Evolutionary conservation across 2,113 vertebrate genomes (phyloP).

Genomic region (Gopherus evgoodei): DNA sequence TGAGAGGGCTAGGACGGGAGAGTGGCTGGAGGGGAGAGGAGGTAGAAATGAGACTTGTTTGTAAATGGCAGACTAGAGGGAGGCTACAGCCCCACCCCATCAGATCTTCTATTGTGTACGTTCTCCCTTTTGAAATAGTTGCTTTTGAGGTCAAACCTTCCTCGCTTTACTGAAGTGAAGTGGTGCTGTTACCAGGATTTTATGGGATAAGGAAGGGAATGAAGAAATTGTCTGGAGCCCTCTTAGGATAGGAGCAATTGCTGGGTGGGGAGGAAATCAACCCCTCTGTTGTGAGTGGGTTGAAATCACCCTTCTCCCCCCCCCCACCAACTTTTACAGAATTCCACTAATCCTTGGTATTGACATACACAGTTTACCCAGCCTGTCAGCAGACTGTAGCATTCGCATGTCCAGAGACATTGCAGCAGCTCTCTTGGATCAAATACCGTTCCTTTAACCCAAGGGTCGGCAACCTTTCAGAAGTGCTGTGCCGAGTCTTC

Average conservation of each 20-base stretch:
- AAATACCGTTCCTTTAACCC: not conserved
- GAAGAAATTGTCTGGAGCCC: not conserved
- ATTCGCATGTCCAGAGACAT: not conserved
- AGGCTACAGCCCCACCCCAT: not conserved
- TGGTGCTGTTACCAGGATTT: not conserved
- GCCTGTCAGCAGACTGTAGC: accelerated
- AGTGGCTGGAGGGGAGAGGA: not conserved
- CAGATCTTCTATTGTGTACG: not conserved
- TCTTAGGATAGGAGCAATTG: not conserved
- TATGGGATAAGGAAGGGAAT: not conserved
- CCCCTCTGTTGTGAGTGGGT: not conserved
- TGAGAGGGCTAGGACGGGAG: not conserved
- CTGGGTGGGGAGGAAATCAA: not conserved
- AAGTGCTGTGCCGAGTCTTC: too few species aligned
- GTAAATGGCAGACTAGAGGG: not conserved
- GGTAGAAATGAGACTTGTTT: not conserved
- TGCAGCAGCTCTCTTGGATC: accelerated
- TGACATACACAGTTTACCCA: not conserved
- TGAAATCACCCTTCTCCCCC: not conserved
- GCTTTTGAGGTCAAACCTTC: not conserved
- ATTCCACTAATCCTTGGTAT: too few species aligned
- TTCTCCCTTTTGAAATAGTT: not conserved
- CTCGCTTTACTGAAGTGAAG: not conserved
- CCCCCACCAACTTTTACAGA: not conserved
- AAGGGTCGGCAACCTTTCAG: too few species aligned